These are phyloP conservation scores for Limnothrissa miodon DNA, from an alignment of 2,113 vertebrate species.

Conservation along the genomic window DNA sequence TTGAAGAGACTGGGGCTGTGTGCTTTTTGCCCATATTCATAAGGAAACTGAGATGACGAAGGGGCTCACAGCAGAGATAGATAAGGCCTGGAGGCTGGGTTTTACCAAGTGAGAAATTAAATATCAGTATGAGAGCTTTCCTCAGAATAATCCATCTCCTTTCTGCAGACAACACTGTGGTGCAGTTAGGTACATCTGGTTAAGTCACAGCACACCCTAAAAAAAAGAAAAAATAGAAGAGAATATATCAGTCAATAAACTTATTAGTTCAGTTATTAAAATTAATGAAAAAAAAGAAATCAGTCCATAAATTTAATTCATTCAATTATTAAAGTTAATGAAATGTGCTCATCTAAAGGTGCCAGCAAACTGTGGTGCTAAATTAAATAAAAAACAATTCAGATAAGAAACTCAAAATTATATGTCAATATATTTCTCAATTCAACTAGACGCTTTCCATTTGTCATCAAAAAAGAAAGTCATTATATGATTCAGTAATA, in stretches of 20 bases:
- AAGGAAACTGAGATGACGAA: background rate
- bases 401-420: background rate
- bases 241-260: background rate
- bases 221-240: background rate
- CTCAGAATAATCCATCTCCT: background rate
- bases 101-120: slow-evolving; percentile 4
- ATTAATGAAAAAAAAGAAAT: background rate
- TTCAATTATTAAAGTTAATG: background rate
- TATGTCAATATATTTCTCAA: background rate
- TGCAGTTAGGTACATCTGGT: background rate
- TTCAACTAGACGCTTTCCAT: background rate
- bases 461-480: background rate
- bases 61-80: background rate
- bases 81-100: background rate
- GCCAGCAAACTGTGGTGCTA: background rate
- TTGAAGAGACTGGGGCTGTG: slow-evolving; percentile 12
- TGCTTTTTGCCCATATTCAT: slow-evolving; percentile 43
- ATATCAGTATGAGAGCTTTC: background rate
- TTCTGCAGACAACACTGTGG: background rate
- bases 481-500: background rate
- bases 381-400: background rate
- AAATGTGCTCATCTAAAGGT: background rate
- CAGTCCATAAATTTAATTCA: background rate
- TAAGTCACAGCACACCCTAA: slow-evolving; percentile 1
- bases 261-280: background rate